Conservation (phyloP, 1,140 invertebrate genomes). For the Trachymyrmex cornetzi region DNA sequence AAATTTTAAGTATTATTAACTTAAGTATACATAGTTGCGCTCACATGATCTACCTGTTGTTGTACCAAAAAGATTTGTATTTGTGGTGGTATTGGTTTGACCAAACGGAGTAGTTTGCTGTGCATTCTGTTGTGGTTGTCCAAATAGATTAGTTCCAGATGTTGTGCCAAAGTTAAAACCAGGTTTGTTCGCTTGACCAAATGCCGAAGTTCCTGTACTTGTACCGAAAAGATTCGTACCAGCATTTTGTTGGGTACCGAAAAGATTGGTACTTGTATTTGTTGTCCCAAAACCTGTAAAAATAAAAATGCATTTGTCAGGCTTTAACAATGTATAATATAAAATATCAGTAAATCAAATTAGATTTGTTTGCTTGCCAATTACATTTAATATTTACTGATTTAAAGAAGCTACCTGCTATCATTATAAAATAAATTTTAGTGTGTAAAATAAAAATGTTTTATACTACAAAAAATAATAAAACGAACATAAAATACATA, state of each 20-base stretch:
- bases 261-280: conserved; percentile 82
- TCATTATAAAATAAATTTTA: background rate
- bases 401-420: background rate
- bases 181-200: conserved; percentile 89
- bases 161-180: conserved; percentile 87
- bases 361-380: background rate
- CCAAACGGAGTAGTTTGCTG: conserved; percentile 89
- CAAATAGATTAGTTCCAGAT: conserved; percentile 87
- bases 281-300: conserved; percentile 82
- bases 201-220: conserved; percentile 86
- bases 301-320: background rate
- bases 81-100: conserved; percentile 86
- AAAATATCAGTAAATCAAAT: background rate
- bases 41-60: conserved; percentile 82
- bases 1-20: background rate
- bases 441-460: background rate
- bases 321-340: background rate
- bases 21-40: background rate
- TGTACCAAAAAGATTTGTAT: conserved; percentile 88
- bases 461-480: background rate
- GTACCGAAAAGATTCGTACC: conserved; percentile 85
- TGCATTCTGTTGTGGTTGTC: conserved; percentile 85
- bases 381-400: background rate
- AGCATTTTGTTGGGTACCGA: conserved; percentile 84
- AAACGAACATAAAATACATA: background rate